These are phyloP conservation scores for Gobio occitaniae DNA, from an alignment of 2,797 vertebrate species.

Conservation along the genomic window DNA sequence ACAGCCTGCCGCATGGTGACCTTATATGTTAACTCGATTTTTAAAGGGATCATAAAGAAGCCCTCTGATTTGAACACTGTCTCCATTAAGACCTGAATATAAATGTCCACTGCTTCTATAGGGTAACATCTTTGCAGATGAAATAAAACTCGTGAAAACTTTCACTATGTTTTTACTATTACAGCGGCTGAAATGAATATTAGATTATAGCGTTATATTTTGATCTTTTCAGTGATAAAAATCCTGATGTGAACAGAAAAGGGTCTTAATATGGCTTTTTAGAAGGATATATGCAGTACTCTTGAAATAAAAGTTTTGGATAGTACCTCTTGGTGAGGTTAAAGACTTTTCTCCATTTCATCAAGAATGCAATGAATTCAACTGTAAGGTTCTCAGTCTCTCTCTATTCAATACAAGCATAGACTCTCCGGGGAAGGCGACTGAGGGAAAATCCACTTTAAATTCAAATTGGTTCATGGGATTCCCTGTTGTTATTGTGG, in stretches of 20 bases:
- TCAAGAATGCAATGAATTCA: constrained; percentile 35
- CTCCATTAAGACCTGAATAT: neutral
- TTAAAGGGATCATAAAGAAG: neutral
- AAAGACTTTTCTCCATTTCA: constrained; percentile 40
- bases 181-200: neutral
- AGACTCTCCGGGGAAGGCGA: constrained; percentile 53
- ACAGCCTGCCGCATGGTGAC: neutral
- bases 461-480: constrained; percentile 65
- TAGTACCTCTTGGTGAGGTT: neutral
- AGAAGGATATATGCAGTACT: constrained; percentile 10
- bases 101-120: neutral
- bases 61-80: neutral
- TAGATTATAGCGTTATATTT: neutral
- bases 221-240: neutral
- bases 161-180: neutral
- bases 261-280: neutral
- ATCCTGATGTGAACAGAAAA: constrained; percentile 12
- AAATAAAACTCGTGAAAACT: neutral
- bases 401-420: constrained; percentile 38
- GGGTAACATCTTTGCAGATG: neutral
- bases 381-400: constrained; percentile 27
- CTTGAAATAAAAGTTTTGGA: constrained; percentile 19
- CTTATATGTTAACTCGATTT: neutral
- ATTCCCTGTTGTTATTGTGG: constrained; percentile 62
- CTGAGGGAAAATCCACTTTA: constrained; percentile 63